Evolutionary conservation across 2,113 vertebrate species (phyloP).

Genomic region (Coryphaenoides rupestris): DNA sequence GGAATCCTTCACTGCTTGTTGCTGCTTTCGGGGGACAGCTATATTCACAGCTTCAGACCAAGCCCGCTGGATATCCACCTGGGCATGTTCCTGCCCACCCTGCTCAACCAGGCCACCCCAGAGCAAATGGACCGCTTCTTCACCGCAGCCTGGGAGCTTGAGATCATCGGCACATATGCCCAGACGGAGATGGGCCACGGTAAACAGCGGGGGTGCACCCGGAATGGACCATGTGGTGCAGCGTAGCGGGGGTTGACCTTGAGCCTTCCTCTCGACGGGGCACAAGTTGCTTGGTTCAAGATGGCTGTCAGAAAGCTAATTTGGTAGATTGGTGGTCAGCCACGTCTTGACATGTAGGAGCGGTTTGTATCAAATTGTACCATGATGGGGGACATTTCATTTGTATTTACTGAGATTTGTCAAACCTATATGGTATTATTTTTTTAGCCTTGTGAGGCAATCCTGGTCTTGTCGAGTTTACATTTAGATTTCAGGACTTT

Average conservation of each 20-base stretch:
- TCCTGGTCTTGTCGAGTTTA: no score
- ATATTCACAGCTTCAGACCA: conserved; percentile 83
- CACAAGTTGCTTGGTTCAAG: no score
- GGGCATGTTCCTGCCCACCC: conserved; percentile 97
- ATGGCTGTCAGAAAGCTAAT: no score
- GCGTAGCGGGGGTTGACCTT: no score
- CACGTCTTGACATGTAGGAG: neutral
- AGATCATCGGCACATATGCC: conserved; percentile 98
- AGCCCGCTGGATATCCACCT: conserved; percentile 95
- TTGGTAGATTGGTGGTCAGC: neutral
- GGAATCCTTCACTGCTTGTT: conserved; percentile 10
- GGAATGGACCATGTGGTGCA: neutral
- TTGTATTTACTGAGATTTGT: conserved; percentile 48
- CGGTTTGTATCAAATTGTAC: neutral
- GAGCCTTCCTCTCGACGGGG: no score
- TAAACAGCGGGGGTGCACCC: conserved; percentile 60
- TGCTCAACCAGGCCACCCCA: conserved; percentile 93
- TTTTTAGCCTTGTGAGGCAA: neutral
- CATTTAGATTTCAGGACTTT: no score
- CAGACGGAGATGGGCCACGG: conserved; percentile 99
- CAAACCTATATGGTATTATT: conserved; percentile 58
- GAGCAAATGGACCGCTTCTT: conserved; percentile 96
- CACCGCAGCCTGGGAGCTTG: conserved; percentile 95
- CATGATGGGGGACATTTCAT: neutral
- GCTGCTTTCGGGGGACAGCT: conserved; percentile 67